Base-by-base conservation (phyloP, 2,888 invertebrate species). In the Nomada flava region DNA sequence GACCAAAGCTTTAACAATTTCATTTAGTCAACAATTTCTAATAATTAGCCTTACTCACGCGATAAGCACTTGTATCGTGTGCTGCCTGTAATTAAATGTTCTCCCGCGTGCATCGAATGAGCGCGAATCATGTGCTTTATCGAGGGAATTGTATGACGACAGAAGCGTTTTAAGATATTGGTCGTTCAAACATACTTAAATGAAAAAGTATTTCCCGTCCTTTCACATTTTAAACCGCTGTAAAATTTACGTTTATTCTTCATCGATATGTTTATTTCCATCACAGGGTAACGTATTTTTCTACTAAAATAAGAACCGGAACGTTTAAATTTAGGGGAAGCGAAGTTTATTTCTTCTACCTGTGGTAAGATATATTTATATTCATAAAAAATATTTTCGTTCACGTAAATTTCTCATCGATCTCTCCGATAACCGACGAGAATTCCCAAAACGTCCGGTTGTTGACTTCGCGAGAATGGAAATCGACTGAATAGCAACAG, bases 11-110 rank as follows among this genome's bases (percentile, higher is more conserved):
- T 53, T 20, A 23, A n/a, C 26, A 65, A 65, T 60, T 65, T 5
- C 11, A 77, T 20, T 20, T 44, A 20, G 36, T 60, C 65, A 52
- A 73, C 65, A 74, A 77, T 74, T 74, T 44, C 20, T 11, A 3
- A 20, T 60, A 74, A 74, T 73, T 65, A 67, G 29, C 18, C 44
- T 13, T 9, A 23, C 36, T 47, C 50, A 13, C 18, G 47, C 29
- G 57, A 65, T 65, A 57, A 65, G 11, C 20, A 20, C 18, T 13
- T 44, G 11, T 59, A 29, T 44, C 44, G 47, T 47, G 1, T n/a
- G 23, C 50, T 36, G 15, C 9, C n/a, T 72, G 72, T 72, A 59
- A 67, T 67, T 44, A 44, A 62, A 53, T 63, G 55, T 62, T 55
- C 62, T 18, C 13, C 20, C 4, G 29, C 42, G 9, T 50, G 20